These are phyloP conservation scores for Aporophyla nigra DNA, from an alignment of 2,888 invertebrate species.

Conservation along the genomic window DNA sequence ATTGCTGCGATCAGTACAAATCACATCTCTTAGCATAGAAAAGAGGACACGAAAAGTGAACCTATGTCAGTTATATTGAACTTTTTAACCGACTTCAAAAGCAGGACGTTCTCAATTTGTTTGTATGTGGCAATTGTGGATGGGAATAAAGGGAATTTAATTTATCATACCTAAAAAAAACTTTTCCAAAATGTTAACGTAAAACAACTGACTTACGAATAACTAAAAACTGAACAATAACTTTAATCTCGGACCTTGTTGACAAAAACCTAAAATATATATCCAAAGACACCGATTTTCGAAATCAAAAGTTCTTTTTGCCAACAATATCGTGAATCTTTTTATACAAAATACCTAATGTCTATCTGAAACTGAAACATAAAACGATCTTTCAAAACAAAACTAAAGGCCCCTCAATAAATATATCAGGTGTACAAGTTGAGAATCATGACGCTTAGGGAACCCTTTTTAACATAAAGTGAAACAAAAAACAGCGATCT, in stretches of 20 bases:
- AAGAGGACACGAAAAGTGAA: slow-evolving; percentile 6
- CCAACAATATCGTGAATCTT: not conserved
- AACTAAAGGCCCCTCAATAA: slow-evolving; percentile 23
- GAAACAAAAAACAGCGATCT: slow-evolving; percentile 74
- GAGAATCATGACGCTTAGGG: slow-evolving; percentile 66
- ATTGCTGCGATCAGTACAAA: slow-evolving; percentile 52
- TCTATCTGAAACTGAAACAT: slow-evolving; percentile 18
- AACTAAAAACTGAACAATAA: too few relatives aligned
- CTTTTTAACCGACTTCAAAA: not conserved
- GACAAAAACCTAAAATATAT: too few relatives aligned
- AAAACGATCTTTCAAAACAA: slow-evolving; percentile 26
- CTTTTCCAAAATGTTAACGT: too few relatives aligned
- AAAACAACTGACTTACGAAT: too few relatives aligned
- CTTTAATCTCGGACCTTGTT: too few relatives aligned
- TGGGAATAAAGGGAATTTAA: too few relatives aligned
- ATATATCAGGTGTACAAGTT: slow-evolving; percentile 62
- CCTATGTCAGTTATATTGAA: slow-evolving; percentile 4
- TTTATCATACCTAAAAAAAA: too few relatives aligned
- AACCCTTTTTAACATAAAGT: slow-evolving; percentile 79
- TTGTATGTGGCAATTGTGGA: too few relatives aligned
- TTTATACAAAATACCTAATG: not conserved
- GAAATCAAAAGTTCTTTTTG: not conserved
- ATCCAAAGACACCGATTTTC: too few relatives aligned
- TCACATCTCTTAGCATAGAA: slow-evolving; percentile 5
- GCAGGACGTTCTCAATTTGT: too few relatives aligned